Evolutionary conservation across 1,140 invertebrate genomes (phyloP).

Genomic region (Listronotus oregonensis): DNA sequence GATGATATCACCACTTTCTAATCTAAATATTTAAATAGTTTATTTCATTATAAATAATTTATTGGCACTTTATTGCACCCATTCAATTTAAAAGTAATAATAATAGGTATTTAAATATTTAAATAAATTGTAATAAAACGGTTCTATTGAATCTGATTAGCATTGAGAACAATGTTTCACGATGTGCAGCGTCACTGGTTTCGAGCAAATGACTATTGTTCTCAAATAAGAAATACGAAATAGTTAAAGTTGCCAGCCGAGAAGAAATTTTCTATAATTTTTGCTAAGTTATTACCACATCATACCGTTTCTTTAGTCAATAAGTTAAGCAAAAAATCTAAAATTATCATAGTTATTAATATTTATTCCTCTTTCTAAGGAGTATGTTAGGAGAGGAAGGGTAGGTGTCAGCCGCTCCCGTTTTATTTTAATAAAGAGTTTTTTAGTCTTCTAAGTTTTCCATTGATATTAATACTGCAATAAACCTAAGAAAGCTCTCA

Average conservation of each 20-base stretch:
- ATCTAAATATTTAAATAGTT: too few species aligned
- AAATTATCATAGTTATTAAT: not conserved
- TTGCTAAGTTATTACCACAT: too few species aligned
- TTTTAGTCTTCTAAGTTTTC: too few species aligned
- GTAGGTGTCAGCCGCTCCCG: too few species aligned
- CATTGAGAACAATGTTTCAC: constrained; percentile 22
- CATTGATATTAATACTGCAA: too few species aligned
- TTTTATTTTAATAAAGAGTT: too few species aligned
- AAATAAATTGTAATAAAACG: constrained; percentile 28
- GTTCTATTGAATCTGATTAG: constrained; percentile 12
- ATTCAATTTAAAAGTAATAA: constrained; percentile 8
- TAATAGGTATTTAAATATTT: constrained; percentile 26
- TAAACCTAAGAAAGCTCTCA: too few species aligned
- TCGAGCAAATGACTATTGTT: constrained; percentile 19
- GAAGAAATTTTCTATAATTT: not conserved
- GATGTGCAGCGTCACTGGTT: constrained; percentile 26
- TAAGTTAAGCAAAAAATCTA: too few species aligned
- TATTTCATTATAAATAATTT: too few species aligned
- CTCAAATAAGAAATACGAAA: constrained; percentile 10
- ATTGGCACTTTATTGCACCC: not conserved
- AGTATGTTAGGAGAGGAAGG: not conserved
- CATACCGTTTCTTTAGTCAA: too few species aligned
- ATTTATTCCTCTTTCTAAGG: not conserved
- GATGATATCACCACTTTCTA: too few species aligned
- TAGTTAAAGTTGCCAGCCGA: not conserved